These are phyloP conservation scores for Nephila pilipes DNA, from an alignment of 1,140 invertebrate species.

Conservation along the genomic window DNA sequence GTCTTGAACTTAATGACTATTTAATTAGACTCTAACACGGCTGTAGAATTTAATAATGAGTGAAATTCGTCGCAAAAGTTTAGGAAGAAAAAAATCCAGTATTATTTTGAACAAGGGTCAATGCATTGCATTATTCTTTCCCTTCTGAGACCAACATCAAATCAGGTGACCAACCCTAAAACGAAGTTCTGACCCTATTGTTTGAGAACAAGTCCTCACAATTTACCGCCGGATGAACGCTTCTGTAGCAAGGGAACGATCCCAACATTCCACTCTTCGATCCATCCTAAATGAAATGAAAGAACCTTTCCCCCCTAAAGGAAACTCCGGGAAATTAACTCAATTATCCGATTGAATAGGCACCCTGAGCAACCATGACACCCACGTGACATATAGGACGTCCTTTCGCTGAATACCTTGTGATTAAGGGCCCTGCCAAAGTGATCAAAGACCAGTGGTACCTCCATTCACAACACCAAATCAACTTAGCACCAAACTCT, in stretches of 20 bases:
- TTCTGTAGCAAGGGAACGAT: constrained; percentile 38
- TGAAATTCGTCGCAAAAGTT: no score
- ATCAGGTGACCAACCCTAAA: neutral
- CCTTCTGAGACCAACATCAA: neutral
- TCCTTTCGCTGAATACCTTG: constrained; percentile 58
- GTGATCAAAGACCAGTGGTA: constrained; percentile 70
- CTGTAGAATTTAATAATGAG: no score
- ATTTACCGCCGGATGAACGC: neutral
- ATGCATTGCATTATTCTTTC: neutral
- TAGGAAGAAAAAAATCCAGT: no score
- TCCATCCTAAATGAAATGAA: constrained; percentile 44
- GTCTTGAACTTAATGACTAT: no score
- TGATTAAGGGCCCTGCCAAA: constrained; percentile 73
- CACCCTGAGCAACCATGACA: constrained; percentile 66
- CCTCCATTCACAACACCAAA: constrained; percentile 22
- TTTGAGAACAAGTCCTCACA: neutral
- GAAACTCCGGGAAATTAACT: constrained; percentile 60
- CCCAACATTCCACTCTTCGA: neutral
- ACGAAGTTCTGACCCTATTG: constrained; percentile 26
- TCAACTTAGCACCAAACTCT: constrained; percentile 16
- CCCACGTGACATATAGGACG: constrained; percentile 67
- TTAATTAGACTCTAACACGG: no score
- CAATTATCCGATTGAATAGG: constrained; percentile 71
- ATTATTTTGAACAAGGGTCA: no score
- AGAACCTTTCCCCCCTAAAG: constrained; percentile 1